Evolutionary conservation across 2,113 vertebrate genomes (phyloP), one percentile per base, ranked within the genome.

Genomic region (Pelobates fuscus): DNA sequence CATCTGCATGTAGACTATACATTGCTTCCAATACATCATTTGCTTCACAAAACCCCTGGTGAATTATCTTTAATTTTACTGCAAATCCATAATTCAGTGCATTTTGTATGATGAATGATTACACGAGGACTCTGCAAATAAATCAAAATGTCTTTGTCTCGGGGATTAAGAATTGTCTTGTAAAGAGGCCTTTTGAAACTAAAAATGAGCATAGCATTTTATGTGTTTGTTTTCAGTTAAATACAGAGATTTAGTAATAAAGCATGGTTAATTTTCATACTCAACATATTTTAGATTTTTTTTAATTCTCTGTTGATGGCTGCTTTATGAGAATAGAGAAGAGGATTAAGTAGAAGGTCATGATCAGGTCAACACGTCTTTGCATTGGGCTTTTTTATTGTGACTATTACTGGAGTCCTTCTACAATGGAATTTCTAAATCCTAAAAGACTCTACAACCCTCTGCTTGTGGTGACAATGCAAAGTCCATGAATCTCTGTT

Each of bases 51-150:
- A n/a, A 37, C 44, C 44, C 44, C 44, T 14, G 1, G 2, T 18
- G 44, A 49, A 49, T 49, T 49, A 49, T 49, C 44, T 49, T 14
- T 49, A 49, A 49, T 49, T 49, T 49, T 49, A 49, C 44, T 49
- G 44, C 44, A 49, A 49, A 49, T 49, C 44, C 44, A 49, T 49
- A 49, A 49, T 49, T 49, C 44, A 49, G 44, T 15, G 44, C 44
- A 49, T 49, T 49, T 14, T 37, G 32, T 37, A 15, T 49, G 44
- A 49, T 49, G 44, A 49, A 49, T 49, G 44, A 49, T 49, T 49
- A 18, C 44, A 18, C 44, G 44, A 17, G 15, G 44, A 49, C 44
- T 49, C 44, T 17, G 44, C 44, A 49, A 49, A 49, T 49, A 49
- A 49, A 49, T 49, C 44, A 49, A 49, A 49, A 49, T 49, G 44